These are phyloP conservation scores for Brevimyrus niger DNA, from an alignment of 2,113 vertebrate species.

Conservation along the genomic window DNA sequence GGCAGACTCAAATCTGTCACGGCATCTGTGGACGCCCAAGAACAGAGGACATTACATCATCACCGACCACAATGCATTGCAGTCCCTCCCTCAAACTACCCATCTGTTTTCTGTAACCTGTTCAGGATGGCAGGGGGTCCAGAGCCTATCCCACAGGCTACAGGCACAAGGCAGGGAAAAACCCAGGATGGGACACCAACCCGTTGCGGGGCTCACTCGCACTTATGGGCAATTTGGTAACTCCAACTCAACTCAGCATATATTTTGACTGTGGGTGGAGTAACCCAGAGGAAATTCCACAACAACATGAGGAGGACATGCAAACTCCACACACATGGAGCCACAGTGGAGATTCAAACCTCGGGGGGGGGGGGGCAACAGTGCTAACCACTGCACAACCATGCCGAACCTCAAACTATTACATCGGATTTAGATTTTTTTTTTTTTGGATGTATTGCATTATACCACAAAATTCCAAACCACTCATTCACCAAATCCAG, in stretches of 20 bases:
- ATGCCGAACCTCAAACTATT: background rate
- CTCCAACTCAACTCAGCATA: background rate
- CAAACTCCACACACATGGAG: background rate
- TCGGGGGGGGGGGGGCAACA: too few species aligned
- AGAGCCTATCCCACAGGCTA: too few species aligned
- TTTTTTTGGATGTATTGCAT: background rate
- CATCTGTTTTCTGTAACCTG: too few species aligned
- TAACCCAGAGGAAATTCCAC: background rate
- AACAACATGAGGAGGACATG: too few species aligned
- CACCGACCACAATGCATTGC: background rate
- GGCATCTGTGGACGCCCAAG: background rate
- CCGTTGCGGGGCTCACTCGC: too few species aligned
- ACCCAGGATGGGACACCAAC: too few species aligned
- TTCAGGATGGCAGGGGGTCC: too few species aligned
- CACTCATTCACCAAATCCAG: background rate
- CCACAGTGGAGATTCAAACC: too few species aligned
- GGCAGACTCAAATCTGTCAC: background rate
- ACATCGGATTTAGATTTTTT: background rate
- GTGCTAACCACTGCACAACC: background rate
- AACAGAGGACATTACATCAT: background rate
- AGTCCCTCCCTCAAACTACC: background rate
- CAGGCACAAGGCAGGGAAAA: too few species aligned
- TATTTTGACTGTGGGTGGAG: background rate
- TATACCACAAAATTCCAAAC: background rate
- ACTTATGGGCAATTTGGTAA: background rate